These are phyloP conservation scores for Parelbella ahira DNA, from an alignment of 2,888 invertebrate species.

Conservation along the genomic window DNA sequence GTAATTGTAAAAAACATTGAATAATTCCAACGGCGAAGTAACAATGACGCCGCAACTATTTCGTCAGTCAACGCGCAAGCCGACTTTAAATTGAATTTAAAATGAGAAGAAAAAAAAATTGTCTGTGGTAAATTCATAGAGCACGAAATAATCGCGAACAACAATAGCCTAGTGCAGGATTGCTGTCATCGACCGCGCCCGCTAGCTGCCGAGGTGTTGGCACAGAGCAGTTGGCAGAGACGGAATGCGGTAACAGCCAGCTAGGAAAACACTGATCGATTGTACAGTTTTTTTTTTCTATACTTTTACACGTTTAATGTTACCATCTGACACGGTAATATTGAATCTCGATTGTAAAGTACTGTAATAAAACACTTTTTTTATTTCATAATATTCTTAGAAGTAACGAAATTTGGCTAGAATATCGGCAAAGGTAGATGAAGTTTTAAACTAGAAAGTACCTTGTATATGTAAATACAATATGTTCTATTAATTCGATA, in stretches of 20 bases:
- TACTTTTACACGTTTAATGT: too few relatives aligned
- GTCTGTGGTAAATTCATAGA: slow-evolving; percentile 21
- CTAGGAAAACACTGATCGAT: slow-evolving; percentile 6
- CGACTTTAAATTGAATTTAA: slow-evolving; percentile 18
- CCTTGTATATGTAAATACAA: too few relatives aligned
- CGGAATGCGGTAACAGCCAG: slow-evolving; percentile 12
- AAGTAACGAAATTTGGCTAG: too few relatives aligned
- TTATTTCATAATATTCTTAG: too few relatives aligned
- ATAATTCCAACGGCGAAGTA: slow-evolving; percentile 2
- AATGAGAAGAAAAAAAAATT: slow-evolving; percentile 4
- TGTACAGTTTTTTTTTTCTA: too few relatives aligned
- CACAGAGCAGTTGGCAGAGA: slow-evolving; percentile 21
- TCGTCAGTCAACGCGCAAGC: slow-evolving; percentile 1
- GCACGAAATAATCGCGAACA: slow-evolving; percentile 19
- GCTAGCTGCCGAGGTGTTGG: slow-evolving; percentile 33
- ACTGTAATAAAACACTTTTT: too few relatives aligned
- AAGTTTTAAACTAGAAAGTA: too few relatives aligned
- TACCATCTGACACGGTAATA: too few relatives aligned
- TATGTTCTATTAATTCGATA: too few relatives aligned
- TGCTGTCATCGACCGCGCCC: slow-evolving; percentile 51
- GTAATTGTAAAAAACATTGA: slow-evolving; percentile 3
- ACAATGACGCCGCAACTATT: slow-evolving; percentile 8
- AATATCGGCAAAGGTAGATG: too few relatives aligned
- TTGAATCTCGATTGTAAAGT: too few relatives aligned
- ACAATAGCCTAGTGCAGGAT: slow-evolving; percentile 29